Base-by-base conservation (phyloP, 2,888 invertebrate species). In the Mamestra brassicae region DNA sequence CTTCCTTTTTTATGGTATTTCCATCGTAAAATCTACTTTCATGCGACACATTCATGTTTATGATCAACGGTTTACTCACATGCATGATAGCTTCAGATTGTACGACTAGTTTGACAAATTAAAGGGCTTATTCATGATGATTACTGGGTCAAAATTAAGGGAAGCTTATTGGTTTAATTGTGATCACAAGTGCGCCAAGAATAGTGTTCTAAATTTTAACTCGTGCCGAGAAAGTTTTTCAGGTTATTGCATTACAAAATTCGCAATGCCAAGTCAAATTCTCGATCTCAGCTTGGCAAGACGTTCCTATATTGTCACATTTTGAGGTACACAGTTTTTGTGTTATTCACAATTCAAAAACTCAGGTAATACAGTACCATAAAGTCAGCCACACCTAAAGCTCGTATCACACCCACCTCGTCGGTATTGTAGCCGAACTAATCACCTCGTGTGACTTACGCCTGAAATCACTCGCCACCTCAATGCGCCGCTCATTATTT, bases 401-500 rank as follows among this genome's bases (percentile, higher is more conserved):
- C 42, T 60, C 64, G 75, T 83, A 71, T 64, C 60, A 83, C 80
- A 79, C 65, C 17, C 55, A 47, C 34, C 13, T 17, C 42, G 26
- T 5, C 42, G 11, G 81, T 77, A 73, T 63, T 76, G 76, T 79
- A 81, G 54, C 75, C 68, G 70, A 86, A 86, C 85, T 88, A 86
- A 85, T 89, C 87, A 79, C 83, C 74, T 80, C 83, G 81, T 84
- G 83, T 82, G 72, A 80, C 64, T 81, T 60, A 71, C 71, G 70
- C 54, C 78, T 80, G 74, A 78, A 74, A 63, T 74, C 80, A 78
- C 64, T 78, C 55, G 78, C 17, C 71, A 66, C 54, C 69, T 88
- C 80, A 80, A 88, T 85, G 78, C 80, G 75, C 75, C 76, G 85
- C 88, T 89, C 88, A 88, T 89, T 91, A 89, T 89, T 86, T 88